Evolutionary conservation across 2,888 invertebrate species (phyloP), one percentile per base, ranked within the genome.

Genomic region (Eupithecia abbreviata): DNA sequence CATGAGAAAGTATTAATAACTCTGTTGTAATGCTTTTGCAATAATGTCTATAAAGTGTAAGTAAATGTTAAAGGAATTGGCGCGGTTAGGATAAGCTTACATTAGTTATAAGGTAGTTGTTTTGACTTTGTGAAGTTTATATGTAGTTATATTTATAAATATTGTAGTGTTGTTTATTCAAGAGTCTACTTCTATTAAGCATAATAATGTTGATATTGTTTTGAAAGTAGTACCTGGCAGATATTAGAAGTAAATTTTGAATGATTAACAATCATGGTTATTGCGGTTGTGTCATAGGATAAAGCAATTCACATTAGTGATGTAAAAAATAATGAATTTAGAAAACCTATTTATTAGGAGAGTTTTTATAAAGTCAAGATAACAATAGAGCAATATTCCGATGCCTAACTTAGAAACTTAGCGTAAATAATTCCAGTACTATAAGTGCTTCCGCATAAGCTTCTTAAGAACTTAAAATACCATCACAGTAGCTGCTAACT

Each of bases 231-330:
- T 75, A 58, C 47, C 58, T 75, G 43, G 66, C 73, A 68, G 43
- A 75, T 67, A 71, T 49, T 71, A 71, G 18, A 74, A 58, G 65
- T 76, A 58, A 66, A 69, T 12, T 62, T 62, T 62, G 79, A 82
- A 81, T 70, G 42, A 43, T 83, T 77, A 80, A 83, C 82, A 83
- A 83, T 88, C 86, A 88, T 78, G 88, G 88, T 86, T 85, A 79
- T 81, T 82, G 82, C 71, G 89, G 89, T 89, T 88, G 88, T 89
- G 88, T 86, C 82, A 77, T 83, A 84, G 80, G 80, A 58, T 75
- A 71, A 73, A 65, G 62, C 55, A 43, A 73, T 70, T 71, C 67
- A 73, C 43, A 69, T 68, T 68, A 71, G 15, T n/a, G 45, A 4
- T 75, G 42, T 51, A 69, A 73, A 79, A 77, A 47, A 74, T 58